Evolutionary conservation across 2,113 vertebrate genomes (phyloP), one percentile per base, ranked within the genome.

Genomic region (Motacilla tschutschensis): DNA sequence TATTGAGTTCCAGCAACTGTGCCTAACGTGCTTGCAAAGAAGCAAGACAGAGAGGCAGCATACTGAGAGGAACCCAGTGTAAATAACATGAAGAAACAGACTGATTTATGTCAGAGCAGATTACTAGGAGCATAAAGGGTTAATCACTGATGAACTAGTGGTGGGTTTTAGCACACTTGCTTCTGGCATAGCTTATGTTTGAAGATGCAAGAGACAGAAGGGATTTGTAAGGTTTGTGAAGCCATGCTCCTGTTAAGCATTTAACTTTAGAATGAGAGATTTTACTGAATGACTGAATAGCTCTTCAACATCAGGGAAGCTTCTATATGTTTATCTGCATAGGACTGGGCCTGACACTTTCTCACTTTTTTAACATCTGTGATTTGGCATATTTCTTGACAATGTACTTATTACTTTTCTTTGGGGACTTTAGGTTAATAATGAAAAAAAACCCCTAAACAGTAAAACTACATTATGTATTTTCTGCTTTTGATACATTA

Each of bases 31-130:
- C 28, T 81, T 3, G 3, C 36, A 51, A 43, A 50, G 38, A 31
- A 67, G 14, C 12, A 24, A 38, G 47, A 28, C 8, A 59, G 44
- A 54, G 29, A 57, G 36, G 21, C 48, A 50, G 13, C 0, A 0
- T 51, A 24, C 70, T 66, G 48, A 51, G 58, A 71, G 33, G 36
- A 85, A 3, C 28, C 25, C 41, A 10, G 8, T 36, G 36, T 77
- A 59, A 71, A 47, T 74, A 41, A 67, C 5, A 10, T 31, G 59
- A 72, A 62, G 66, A 81, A 77, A 51, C 13, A 36, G 36, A 43
- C 4, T 55, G 60, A 70, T 80, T 24, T 43, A 20, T 73, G 36
- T 82, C 47, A 35, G 58, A 60, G 24, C 29, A 41, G 41, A 46
- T 26, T 65, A 20, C 38, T 58, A 35, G 5, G 3, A 43, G 21